These are phyloP conservation scores for Pterocles gutturalis DNA, from an alignment of 2,113 vertebrate species.

Conservation along the genomic window DNA sequence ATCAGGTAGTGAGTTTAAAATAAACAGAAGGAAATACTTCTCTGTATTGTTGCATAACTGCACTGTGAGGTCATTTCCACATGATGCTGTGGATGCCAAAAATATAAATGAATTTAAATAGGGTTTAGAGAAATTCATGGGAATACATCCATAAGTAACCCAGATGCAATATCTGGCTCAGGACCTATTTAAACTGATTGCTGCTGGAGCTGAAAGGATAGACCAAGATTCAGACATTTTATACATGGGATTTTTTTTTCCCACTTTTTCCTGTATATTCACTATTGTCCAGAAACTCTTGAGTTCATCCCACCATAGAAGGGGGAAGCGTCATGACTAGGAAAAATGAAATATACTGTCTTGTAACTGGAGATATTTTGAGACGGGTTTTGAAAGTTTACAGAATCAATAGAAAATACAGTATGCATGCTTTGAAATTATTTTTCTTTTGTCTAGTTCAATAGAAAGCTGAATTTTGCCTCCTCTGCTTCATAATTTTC, in stretches of 20 bases:
- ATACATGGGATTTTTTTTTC: not conserved
- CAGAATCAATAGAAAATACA: not conserved
- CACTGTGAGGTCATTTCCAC: slow-evolving; percentile 43
- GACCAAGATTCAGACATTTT: not conserved
- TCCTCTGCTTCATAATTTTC: not conserved
- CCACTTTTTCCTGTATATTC: not conserved
- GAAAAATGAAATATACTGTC: not conserved
- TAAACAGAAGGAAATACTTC: slow-evolving; percentile 53
- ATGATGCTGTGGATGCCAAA: not conserved
- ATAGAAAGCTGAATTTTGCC: not conserved
- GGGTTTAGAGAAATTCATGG: slow-evolving; percentile 3
- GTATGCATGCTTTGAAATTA: not conserved
- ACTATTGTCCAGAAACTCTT: not conserved
- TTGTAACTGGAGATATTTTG: not conserved
- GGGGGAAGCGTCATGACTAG: not conserved
- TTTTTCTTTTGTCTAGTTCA: not conserved
- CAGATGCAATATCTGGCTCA: slow-evolving; percentile 21
- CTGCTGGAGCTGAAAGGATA: not conserved
- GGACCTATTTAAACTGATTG: not conserved
- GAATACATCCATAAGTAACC: slow-evolving; percentile 17
- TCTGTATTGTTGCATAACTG: not conserved
- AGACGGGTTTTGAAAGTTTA: not conserved
- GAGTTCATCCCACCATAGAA: not conserved
- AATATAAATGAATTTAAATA: slow-evolving; percentile 19
- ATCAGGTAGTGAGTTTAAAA: slow-evolving; percentile 49